Evolutionary conservation across 2,888 invertebrate genomes (phyloP).

Genomic region (Tubiluchus corallicola): DNA sequence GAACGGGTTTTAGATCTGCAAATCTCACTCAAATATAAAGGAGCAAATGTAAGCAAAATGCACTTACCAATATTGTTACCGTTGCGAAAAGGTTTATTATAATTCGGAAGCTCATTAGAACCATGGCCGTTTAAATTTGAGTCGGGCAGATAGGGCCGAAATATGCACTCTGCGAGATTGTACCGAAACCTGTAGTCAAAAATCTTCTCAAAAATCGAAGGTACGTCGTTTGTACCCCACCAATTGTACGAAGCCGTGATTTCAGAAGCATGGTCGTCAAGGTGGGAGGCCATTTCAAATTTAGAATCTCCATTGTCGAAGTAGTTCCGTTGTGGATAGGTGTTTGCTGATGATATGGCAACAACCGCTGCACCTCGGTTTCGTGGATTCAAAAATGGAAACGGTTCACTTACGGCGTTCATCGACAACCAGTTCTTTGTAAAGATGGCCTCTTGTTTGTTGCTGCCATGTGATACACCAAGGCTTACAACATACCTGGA

Average conservation of each 20-base stretch:
- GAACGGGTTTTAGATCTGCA: too few species aligned
- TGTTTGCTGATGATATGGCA: slow-evolving; percentile 74
- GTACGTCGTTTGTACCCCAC: slow-evolving; percentile 42
- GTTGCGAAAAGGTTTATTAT: too few species aligned
- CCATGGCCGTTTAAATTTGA: too few species aligned
- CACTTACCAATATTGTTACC: too few species aligned
- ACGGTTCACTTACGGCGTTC: slow-evolving; percentile 70
- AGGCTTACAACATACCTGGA: too few species aligned
- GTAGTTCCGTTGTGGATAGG: slow-evolving; percentile 70
- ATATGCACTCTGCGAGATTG: slow-evolving; percentile 76
- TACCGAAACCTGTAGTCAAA: slow-evolving; percentile 63
- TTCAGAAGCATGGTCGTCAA: slow-evolving; percentile 75
- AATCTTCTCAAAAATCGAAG: slow-evolving; percentile 26
- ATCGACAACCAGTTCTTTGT: too few species aligned
- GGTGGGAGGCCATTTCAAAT: slow-evolving; percentile 86
- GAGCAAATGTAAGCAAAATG: too few species aligned
- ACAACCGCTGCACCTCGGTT: slow-evolving; percentile 80
- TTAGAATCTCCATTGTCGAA: slow-evolving; percentile 66
- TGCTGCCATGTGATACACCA: too few species aligned
- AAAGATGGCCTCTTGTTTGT: too few species aligned
- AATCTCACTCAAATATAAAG: too few species aligned
- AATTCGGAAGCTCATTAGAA: too few species aligned
- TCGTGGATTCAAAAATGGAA: slow-evolving; percentile 60
- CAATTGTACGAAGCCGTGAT: slow-evolving; percentile 90
- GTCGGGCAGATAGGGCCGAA: slow-evolving; percentile 73